Base-by-base conservation (phyloP, 1,140 invertebrate species). In the Gryllus bimaculatus region DNA sequence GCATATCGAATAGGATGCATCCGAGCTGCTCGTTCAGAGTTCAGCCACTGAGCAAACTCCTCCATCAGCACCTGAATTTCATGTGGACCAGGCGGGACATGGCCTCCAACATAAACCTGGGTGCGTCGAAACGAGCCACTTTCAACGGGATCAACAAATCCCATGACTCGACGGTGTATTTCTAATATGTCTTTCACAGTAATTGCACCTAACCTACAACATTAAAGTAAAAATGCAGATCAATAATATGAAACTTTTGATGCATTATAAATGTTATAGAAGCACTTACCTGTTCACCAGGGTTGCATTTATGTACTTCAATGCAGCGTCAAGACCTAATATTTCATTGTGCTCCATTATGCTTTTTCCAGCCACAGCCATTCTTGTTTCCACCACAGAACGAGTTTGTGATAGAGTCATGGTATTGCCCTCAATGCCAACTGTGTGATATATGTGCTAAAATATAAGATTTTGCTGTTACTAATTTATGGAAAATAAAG, bases 331-430 rank as follows among this genome's bases (percentile, higher is more conserved):
- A 84, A 99, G 86, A 78, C 96, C 95, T 47, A 97, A 86, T 83
- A 98, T 95, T 88, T 99, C 98, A 89, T 98, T 98, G 84, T 99
- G 97, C 84, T 99, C 97, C 80, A 96, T 90, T 48, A 99, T 92
- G 85, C 95, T 97, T 87, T 99, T 98, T 0, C 97, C 97, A 76
- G 91, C 93, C 7, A 99, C 92, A 1, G 96, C 96, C 84, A 97
- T 92, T 81, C 95, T 89, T 0, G 96, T 99, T 88, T 99, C 96
- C 12, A 99, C 88, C 80, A 99, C 93, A 78, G 94, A 93, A 81
- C 96, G 88, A 0, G 97, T 97, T 86, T 99, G 94, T 26, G 93
- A 91, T n/a, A 99, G 87, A 48, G 95, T 94, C 92, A 99, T 95
- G 2, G 97, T 98, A 83, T 99, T 99, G 5, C 98, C 98, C 88